These are phyloP conservation scores for Dendropsophus ebraccatus DNA, from an alignment of 2,113 vertebrate genomes.

Conservation along the genomic window DNA sequence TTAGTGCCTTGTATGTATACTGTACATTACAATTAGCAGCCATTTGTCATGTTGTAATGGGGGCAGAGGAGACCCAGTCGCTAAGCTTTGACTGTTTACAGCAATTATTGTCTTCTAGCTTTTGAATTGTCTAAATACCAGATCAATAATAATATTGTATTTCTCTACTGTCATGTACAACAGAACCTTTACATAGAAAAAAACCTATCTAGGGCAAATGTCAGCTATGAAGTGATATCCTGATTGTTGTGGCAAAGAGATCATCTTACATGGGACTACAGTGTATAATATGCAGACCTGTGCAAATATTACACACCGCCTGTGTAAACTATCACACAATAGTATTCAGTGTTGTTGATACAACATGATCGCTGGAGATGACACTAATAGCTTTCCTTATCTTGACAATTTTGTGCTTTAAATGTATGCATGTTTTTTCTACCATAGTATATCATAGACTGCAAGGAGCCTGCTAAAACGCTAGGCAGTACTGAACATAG, in stretches of 20 bases:
- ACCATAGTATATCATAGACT: not conserved
- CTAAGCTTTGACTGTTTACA: conserved; percentile 46
- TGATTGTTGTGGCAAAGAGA: conserved; percentile 63
- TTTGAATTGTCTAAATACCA: not conserved
- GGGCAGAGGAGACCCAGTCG: conserved; percentile 45
- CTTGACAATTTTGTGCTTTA: not conserved
- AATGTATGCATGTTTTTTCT: not conserved
- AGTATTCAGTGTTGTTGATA: not conserved
- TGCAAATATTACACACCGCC: conserved; percentile 66
- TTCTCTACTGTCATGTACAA: not conserved
- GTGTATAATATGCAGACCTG: conserved; percentile 68
- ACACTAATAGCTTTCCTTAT: not conserved
- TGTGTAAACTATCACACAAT: conserved; percentile 64
- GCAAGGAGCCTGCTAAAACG: not conserved
- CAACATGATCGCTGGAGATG: not conserved
- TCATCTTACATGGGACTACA: conserved; percentile 65
- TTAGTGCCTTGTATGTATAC: conserved; percentile 53
- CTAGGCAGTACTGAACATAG: not conserved
- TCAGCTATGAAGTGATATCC: conserved; percentile 61
- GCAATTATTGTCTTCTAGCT: not conserved
- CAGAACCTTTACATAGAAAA: not conserved
- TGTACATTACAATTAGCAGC: conserved; percentile 64
- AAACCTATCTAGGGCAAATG: conserved; percentile 50
- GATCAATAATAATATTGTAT: not conserved
- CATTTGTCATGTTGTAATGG: conserved; percentile 62